phyloP scores from a whole-genome alignment of 2,888 invertebrate genomes.

The Leptopterna dolabrata region DNA sequence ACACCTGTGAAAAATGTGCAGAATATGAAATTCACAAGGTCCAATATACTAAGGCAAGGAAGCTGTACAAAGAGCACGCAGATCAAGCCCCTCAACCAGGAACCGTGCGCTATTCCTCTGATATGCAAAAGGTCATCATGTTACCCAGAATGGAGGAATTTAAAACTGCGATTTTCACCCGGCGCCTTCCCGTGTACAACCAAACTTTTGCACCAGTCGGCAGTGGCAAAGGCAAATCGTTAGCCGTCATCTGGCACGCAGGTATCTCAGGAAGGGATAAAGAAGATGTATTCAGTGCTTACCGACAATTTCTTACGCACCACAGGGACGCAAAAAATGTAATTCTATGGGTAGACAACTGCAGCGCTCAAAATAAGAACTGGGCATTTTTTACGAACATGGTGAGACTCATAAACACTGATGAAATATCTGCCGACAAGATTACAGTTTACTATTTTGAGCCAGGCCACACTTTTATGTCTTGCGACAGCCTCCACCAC shows the following conservation, averaged over 20 bases:
- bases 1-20: not conserved
- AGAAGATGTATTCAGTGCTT: slow-evolving; percentile 51
- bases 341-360: slow-evolving; percentile 20
- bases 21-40: not conserved
- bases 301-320: not conserved
- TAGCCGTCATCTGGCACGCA: slow-evolving; percentile 55
- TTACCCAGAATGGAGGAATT: slow-evolving; percentile 10
- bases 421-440: not conserved
- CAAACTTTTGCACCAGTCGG: slow-evolving; percentile 31
- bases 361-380: slow-evolving; percentile 31
- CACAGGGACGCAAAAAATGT: not conserved
- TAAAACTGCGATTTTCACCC: not conserved
- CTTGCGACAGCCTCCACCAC: slow-evolving; percentile 52
- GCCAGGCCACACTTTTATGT: slow-evolving; percentile 55
- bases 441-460: slow-evolving; percentile 54
- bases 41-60: not conserved
- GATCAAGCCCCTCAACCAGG: not conserved
- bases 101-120: not conserved
- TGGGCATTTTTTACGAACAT: slow-evolving; percentile 34
- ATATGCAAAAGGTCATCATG: slow-evolving; percentile 29
- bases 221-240: not conserved
- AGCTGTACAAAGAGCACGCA: not conserved
- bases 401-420: slow-evolving; percentile 26
- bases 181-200: not conserved
- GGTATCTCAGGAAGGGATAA: slow-evolving; percentile 55